Percentiles rank a stretch among this genome's conserved stretches.
These are phyloP conservation scores for Trissolcus japonicus DNA, from an alignment of 2,888 invertebrate genomes.

Conservation along the genomic window DNA sequence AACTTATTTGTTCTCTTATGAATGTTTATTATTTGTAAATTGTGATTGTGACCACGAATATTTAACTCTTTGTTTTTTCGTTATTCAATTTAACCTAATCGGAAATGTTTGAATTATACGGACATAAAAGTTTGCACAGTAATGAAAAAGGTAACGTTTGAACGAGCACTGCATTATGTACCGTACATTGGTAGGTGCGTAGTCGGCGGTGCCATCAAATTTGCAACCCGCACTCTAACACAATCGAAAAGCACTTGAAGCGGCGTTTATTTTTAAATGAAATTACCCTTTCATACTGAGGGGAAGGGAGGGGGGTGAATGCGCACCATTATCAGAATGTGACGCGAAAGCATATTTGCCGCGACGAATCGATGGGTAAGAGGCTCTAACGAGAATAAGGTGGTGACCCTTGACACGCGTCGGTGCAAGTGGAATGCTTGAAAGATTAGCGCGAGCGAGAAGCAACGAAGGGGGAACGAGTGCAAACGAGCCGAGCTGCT, in stretches of 20 bases:
- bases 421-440: constrained; percentile 42
- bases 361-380: constrained; percentile 34
- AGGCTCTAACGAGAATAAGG: constrained; percentile 35
- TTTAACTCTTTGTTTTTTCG: too few relatives aligned
- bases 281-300: constrained; percentile 11
- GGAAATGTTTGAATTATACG: background rate
- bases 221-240: constrained; percentile 7
- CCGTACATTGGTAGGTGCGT: background rate
- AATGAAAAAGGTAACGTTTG: too few relatives aligned
- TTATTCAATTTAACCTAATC: too few relatives aligned
- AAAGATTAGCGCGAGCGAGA: constrained; percentile 38
- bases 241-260: background rate
- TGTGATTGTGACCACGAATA: too few relatives aligned
- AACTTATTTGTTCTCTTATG: too few relatives aligned
- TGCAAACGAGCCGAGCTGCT: background rate
- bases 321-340: constrained; percentile 29
- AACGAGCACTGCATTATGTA: background rate
- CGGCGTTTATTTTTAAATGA: constrained; percentile 19
- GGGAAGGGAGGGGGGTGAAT: background rate
- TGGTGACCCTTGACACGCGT: constrained; percentile 48
- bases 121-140: background rate
- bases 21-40: too few relatives aligned
- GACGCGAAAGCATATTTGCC: constrained; percentile 42
- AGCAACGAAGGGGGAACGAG: background rate
- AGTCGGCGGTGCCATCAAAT: background rate